Evolutionary conservation across 2,797 vertebrate species (phyloP).

Genomic region (Eptatretus atami): DNA sequence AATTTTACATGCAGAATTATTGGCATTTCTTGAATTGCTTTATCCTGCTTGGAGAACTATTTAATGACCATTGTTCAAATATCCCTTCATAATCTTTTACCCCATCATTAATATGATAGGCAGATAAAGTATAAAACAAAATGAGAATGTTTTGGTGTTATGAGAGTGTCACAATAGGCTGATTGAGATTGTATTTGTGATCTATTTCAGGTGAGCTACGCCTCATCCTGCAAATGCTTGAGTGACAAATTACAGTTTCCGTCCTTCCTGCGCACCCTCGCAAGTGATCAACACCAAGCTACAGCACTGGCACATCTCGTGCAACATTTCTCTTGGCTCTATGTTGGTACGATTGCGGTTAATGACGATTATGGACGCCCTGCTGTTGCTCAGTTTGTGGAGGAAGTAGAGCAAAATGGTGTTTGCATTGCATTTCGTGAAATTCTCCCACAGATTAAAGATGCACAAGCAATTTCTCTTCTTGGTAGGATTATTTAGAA

Average conservation of each 20-base stretch:
- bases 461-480: no score
- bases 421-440: no score
- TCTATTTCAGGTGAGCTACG: conserved; percentile 7
- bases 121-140: no score
- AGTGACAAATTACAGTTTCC: conserved; percentile 7
- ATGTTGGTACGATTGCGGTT: background rate
- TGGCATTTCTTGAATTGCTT: no score
- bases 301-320: conserved; percentile 6
- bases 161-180: conserved; percentile 3
- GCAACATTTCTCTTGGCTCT: background rate
- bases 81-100: no score
- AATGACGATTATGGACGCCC: conserved; percentile 6
- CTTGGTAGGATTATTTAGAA: no score
- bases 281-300: conserved; percentile 5
- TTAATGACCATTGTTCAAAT: no score
- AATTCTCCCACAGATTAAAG: no score
- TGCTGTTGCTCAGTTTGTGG: background rate
- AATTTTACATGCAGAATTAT: no score
- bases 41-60: no score
- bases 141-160: background rate
- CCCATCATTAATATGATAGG: no score
- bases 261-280: conserved; percentile 5
- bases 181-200: background rate
- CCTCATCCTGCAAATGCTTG: conserved; percentile 7
- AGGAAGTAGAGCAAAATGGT: no score